These are phyloP conservation scores for Burhinus oedicnemus DNA, from an alignment of 2,113 vertebrate species.

Conservation along the genomic window DNA sequence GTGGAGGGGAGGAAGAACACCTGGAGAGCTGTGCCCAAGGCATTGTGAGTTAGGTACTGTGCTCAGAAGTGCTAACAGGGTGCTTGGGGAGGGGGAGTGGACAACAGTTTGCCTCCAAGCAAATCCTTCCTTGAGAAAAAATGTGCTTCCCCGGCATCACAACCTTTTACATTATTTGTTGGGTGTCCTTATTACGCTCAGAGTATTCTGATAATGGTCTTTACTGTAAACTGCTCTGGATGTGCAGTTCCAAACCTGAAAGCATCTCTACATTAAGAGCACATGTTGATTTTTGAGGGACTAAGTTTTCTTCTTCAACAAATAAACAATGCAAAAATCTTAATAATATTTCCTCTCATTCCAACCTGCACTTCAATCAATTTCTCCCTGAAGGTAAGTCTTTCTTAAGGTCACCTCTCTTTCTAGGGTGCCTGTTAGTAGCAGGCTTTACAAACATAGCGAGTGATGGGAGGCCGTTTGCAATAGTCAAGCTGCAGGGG, in stretches of 20 bases:
- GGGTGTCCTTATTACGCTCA: not conserved
- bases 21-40: not conserved
- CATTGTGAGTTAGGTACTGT: not conserved
- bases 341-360: not conserved
- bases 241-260: not conserved
- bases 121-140: not conserved
- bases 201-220: not conserved
- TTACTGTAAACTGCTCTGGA: not conserved
- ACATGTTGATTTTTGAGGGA: not conserved
- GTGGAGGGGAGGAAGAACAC: not conserved
- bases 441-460: not conserved
- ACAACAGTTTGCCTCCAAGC: not conserved
- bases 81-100: not conserved
- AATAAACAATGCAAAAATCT: not conserved
- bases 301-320: not conserved
- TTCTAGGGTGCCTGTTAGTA: not conserved
- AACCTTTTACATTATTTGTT: not conserved
- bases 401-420: not conserved
- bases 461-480: not conserved
- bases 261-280: not conserved
- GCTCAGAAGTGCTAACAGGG: not conserved
- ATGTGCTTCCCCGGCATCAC: not conserved
- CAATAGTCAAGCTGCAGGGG: not conserved
- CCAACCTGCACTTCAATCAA: not conserved
- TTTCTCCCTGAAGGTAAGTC: not conserved